phyloP scores from a whole-genome alignment of 2,888 invertebrate species.

The Dryadula phaetusa region DNA sequence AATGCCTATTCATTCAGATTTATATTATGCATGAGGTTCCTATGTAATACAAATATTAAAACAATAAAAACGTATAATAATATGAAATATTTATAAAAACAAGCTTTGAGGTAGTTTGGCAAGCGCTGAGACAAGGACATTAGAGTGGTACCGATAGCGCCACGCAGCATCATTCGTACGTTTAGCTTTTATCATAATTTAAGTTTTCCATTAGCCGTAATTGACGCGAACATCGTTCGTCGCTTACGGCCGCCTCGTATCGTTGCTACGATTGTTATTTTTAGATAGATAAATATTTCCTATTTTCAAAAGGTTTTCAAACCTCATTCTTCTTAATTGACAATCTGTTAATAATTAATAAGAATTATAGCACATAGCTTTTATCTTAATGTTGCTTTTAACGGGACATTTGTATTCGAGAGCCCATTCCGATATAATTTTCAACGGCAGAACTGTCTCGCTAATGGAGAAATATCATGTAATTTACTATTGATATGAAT shows the following conservation, averaged over 20 bases:
- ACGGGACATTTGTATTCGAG: conserved; percentile 75
- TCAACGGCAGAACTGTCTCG: conserved; percentile 65
- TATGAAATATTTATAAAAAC: background rate
- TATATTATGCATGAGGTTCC: background rate
- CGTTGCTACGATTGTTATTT: conserved; percentile 76
- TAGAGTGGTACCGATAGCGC: conserved; percentile 52
- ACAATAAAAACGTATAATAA: background rate
- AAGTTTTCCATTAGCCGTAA: conserved; percentile 84
- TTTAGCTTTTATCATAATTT: conserved; percentile 84
- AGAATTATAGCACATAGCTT: conserved; percentile 78
- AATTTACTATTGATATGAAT: conserved; percentile 73
- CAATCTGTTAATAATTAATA: conserved; percentile 81
- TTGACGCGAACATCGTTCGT: conserved; percentile 83
- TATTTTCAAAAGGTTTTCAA: conserved; percentile 73
- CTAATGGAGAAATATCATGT: conserved; percentile 78
- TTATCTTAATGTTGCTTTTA: conserved; percentile 81
- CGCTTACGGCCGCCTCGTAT: conserved; percentile 77
- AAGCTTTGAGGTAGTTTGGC: conserved; percentile 9
- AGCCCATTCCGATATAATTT: conserved; percentile 75
- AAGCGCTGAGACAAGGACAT: conserved; percentile 36
- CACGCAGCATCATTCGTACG: conserved; percentile 71
- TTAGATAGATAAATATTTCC: conserved; percentile 79
- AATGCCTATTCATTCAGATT: no score
- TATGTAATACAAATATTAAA: background rate
- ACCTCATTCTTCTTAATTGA: conserved; percentile 76